Percentiles rank a stretch among this genome's conserved stretches.
Evolutionary conservation across 2,797 vertebrate species (phyloP).

Genomic region (Masticophis lateralis): DNA sequence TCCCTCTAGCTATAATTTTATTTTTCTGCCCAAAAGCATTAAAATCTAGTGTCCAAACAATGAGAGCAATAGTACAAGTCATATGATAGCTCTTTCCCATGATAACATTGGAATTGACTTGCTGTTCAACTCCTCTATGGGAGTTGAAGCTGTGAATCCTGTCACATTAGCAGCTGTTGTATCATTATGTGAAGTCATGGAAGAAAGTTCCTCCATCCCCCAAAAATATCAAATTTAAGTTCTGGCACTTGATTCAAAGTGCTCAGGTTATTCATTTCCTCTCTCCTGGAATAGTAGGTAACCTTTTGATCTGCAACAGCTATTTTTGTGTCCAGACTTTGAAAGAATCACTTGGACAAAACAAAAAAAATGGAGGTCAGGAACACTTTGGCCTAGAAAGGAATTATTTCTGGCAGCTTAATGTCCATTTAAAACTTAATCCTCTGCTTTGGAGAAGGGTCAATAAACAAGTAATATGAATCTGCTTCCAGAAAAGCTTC

Average conservation of each 20-base stretch:
- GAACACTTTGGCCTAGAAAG: slow-evolving; percentile 1
- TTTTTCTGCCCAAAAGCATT: not conserved
- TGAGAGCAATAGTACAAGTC: not conserved
- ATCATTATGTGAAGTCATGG: not conserved
- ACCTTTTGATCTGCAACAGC: not conserved
- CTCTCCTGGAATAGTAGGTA: not conserved
- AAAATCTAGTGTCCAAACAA: not conserved
- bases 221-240: not conserved
- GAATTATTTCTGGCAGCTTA: slow-evolving; percentile 36
- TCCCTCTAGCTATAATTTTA: not conserved
- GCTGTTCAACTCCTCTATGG: not conserved
- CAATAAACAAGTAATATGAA: slow-evolving; percentile 52
- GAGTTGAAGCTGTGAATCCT: not conserved
- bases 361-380: not conserved
- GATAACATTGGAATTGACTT: not conserved
- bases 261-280: not conserved
- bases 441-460: slow-evolving; percentile 41
- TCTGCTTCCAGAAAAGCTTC: slow-evolving; percentile 34
- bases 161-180: not conserved
- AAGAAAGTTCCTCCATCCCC: not conserved
- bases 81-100: not conserved
- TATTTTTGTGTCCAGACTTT: not conserved
- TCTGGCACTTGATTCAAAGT: not conserved
- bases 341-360: not conserved
- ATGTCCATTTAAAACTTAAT: slow-evolving; percentile 48